These are phyloP conservation scores for Chaetops frenatus DNA, from an alignment of 2,113 vertebrate genomes.

Conservation along the genomic window DNA sequence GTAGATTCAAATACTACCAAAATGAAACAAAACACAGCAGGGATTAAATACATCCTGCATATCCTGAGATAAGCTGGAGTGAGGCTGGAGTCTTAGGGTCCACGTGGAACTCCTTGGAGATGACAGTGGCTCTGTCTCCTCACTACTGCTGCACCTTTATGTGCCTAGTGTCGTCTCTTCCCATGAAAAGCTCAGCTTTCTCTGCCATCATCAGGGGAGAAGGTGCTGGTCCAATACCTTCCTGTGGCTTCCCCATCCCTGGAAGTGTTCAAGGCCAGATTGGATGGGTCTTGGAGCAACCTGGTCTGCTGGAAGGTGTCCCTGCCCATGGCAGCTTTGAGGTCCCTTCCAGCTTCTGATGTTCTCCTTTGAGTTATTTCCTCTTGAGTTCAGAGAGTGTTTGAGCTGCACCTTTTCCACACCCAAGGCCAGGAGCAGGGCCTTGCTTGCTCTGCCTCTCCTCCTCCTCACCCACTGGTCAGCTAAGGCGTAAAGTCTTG, in stretches of 20 bases:
- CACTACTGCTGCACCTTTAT: fast-evolving
- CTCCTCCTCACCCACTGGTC: neutral
- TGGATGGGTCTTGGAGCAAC: neutral
- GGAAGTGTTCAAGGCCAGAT: neutral
- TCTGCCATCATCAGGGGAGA: neutral
- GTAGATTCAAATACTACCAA: neutral
- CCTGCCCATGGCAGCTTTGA: neutral
- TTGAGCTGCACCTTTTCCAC: neutral
- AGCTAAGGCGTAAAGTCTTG: neutral
- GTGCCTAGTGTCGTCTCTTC: neutral
- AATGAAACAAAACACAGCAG: neutral
- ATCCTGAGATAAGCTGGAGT: neutral
- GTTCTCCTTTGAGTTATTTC: neutral
- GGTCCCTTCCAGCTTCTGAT: neutral
- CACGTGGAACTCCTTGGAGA: fast-evolving
- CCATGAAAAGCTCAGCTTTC: neutral
- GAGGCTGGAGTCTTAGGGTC: neutral
- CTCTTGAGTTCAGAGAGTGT: neutral
- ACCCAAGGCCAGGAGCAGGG: neutral
- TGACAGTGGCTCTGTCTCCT: neutral
- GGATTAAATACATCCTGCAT: neutral
- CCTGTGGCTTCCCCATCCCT: neutral
- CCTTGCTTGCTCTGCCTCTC: neutral
- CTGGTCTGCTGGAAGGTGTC: neutral
- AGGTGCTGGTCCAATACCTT: neutral